These are phyloP conservation scores for Dynastes grantii DNA, from an alignment of 2,888 invertebrate species.

Conservation along the genomic window DNA sequence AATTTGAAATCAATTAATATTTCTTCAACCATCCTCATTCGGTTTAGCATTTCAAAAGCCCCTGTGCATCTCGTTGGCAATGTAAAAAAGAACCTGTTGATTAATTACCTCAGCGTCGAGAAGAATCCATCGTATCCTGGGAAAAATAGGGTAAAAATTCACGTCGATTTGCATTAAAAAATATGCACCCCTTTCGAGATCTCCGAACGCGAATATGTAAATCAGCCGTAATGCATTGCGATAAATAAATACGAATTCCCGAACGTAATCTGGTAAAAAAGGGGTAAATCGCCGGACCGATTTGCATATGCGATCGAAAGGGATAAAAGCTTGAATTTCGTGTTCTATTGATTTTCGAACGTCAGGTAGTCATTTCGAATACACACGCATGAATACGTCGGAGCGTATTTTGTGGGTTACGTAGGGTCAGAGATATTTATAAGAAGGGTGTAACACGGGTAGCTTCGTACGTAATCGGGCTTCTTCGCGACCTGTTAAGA, in stretches of 20 bases:
- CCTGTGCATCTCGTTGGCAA: too few relatives aligned
- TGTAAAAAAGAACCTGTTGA: constrained; percentile 16
- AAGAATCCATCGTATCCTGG: constrained; percentile 14
- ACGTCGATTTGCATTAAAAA: constrained; percentile 23
- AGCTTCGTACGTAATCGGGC: constrained; percentile 48
- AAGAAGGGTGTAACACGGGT: constrained; percentile 50
- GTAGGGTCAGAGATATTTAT: constrained; percentile 48
- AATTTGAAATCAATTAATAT: background rate
- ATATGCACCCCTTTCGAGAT: constrained; percentile 30
- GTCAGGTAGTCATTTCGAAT: constrained; percentile 29
- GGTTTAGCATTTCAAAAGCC: background rate
- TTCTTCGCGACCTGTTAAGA: constrained; percentile 47
- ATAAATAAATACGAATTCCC: constrained; percentile 8
- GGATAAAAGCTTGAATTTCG: constrained; percentile 30
- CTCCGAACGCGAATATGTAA: constrained; percentile 37
- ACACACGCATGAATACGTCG: background rate
- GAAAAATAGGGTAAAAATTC: constrained; percentile 39
- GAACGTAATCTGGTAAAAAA: constrained; percentile 20
- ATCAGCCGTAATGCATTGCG: constrained; percentile 26
- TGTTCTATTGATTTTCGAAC: constrained; percentile 41
- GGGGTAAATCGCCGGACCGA: constrained; percentile 22
- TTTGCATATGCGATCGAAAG: constrained; percentile 8
- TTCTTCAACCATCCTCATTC: background rate
- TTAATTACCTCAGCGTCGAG: constrained; percentile 33
- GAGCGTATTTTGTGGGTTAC: constrained; percentile 35